Evolutionary conservation across 2,888 invertebrate genomes (phyloP), one percentile per base, ranked within the genome.

Genomic region (Tillus elongatus): DNA sequence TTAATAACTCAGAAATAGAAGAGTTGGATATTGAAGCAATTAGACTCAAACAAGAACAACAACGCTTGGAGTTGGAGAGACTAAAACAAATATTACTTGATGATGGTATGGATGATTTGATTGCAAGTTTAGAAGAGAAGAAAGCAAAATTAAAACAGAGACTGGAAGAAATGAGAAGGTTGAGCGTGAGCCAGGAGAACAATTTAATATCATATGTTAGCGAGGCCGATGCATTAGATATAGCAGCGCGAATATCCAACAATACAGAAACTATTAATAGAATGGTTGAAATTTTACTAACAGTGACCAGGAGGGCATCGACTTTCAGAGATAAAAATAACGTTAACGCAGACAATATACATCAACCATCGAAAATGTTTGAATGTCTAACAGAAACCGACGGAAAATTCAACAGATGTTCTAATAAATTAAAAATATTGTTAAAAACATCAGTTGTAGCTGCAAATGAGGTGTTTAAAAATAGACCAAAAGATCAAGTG

Each of bases 381-480:
- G 42, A 49, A 16, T 53, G 50, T 37, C 45, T 55, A 13, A 53
- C 53, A 4, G 62, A 61, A 37, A 44, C 49, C 1, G 62, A 62
- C 42, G 46, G 52, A 13, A 60, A 56, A 42, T 58, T 62, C 39
- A 52, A 60, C 30, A 44, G 45, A 10, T 52, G 52, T 12, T 55
- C 56, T 3, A 53, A 53, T 13, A 57, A 55, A 45, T 42, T 66
- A 34, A 63, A 63, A 49, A 56, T 59, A 24, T 46, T 64, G 9
- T 52, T 66, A 32, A 66, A 66, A 50, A 60, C 63, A 2, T 58
- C 64, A 6, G 43, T 63, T 32, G 61, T 61, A 2, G 62, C 63
- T 9, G 65, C 64, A 4, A 64, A 64, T 40, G 62, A 64, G 30
- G 60, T 64, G 1, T 64, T 61, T 44, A 65, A 65, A 51, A 58